Percentiles rank a stretch among this genome's conserved stretches.
phyloP scores from a whole-genome alignment of 2,888 invertebrate genomes.

The Mycalesis mineus region DNA sequence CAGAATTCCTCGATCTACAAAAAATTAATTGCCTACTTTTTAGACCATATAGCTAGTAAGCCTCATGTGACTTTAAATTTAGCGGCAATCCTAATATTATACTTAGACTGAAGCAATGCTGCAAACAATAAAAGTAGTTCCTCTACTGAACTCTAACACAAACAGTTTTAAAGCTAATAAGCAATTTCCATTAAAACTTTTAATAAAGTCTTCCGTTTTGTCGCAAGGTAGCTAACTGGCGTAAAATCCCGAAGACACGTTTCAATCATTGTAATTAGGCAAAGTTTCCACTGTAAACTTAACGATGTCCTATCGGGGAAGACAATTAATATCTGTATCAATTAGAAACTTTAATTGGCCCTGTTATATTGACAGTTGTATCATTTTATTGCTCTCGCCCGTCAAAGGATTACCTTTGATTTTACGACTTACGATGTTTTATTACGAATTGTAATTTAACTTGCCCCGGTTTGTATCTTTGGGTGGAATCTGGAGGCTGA shows the following conservation, averaged over 20 bases:
- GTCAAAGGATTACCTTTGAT: not conserved
- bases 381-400: constrained; percentile 1
- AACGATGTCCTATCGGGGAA: constrained; percentile 20
- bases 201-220: not conserved
- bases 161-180: not conserved
- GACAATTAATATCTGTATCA: constrained; percentile 27
- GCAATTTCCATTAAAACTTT: not conserved
- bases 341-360: constrained; percentile 26
- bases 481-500: too few relatives aligned
- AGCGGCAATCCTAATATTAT: too few relatives aligned
- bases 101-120: too few relatives aligned
- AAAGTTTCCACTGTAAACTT: constrained; percentile 21
- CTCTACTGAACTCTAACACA: too few relatives aligned
- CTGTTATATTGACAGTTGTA: not conserved
- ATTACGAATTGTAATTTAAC: too few relatives aligned
- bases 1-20: too few relatives aligned
- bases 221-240: not conserved
- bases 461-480: too few relatives aligned
- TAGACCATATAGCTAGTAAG: too few relatives aligned
- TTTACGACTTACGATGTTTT: not conserved
- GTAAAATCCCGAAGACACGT: not conserved
- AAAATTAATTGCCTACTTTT: too few relatives aligned
- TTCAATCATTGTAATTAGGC: constrained; percentile 7
- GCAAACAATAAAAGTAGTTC: too few relatives aligned
- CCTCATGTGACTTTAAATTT: too few relatives aligned